A percentile compares a stretch with the other conserved stretches of the same genome.
Conservation (phyloP, 2,113 vertebrate genomes). For the Ptilonorhynchus violaceus region DNA sequence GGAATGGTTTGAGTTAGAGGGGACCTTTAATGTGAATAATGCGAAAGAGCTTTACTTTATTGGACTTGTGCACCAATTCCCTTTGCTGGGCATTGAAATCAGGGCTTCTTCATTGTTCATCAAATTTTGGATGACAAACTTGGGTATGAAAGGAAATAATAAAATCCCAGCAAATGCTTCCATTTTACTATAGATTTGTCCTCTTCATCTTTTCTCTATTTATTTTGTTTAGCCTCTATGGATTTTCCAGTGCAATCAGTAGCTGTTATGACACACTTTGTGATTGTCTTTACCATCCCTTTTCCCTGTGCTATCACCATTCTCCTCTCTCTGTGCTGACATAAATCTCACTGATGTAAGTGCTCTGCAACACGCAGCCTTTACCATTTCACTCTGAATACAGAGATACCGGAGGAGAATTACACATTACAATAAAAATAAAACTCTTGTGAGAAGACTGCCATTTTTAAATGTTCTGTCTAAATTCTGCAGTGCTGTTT, state of each 20-base stretch:
- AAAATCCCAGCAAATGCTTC: conserved; percentile 15
- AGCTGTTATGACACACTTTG: neutral
- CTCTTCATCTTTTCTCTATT: conserved; percentile 7
- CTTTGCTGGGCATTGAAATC: neutral
- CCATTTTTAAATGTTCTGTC: neutral
- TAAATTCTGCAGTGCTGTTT: neutral
- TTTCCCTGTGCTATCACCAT: conserved; percentile 8
- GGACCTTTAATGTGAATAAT: neutral
- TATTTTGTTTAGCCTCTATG: conserved; percentile 12
- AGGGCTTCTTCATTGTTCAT: neutral
- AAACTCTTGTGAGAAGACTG: conserved; percentile 18
- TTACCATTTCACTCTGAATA: neutral
- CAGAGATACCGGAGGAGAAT: conserved; percentile 6
- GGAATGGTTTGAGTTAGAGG: neutral
- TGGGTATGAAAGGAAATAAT: conserved; percentile 5
- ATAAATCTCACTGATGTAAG: conserved; percentile 35
- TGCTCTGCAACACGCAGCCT: neutral
- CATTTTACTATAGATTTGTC: neutral
- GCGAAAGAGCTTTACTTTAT: neutral
- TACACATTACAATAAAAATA: conserved; percentile 37
- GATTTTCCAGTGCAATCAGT: neutral
- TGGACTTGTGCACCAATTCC: neutral
- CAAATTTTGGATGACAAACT: neutral
- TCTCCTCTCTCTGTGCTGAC: neutral
- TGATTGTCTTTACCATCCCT: neutral